Percentiles rank a stretch among this genome's conserved stretches.
Conservation (phyloP, 2,888 invertebrate species). For the Nymphalis urticae region DNA sequence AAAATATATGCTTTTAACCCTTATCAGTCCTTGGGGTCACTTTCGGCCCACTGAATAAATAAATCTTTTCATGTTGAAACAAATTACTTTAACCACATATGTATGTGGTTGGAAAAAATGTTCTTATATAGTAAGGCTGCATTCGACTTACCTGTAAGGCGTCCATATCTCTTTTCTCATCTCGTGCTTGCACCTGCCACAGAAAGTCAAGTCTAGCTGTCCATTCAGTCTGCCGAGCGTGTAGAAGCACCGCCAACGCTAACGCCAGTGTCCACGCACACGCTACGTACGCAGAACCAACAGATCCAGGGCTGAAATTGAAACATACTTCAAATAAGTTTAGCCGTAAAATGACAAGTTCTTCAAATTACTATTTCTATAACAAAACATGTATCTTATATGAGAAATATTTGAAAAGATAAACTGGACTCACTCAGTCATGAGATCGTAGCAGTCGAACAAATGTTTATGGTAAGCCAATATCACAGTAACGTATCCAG, state of each 20-base stretch:
- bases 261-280: constrained; percentile 91
- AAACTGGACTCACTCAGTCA: constrained; percentile 83
- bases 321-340: neutral
- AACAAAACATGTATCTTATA: too few relatives aligned
- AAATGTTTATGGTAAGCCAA: constrained; percentile 89
- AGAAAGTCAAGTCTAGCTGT: constrained; percentile 91
- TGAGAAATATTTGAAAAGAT: too few relatives aligned
- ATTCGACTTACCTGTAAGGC: constrained; percentile 83
- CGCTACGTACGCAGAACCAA: constrained; percentile 89
- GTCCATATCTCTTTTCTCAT: constrained; percentile 96
- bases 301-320: constrained; percentile 57
- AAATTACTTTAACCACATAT: too few relatives aligned
- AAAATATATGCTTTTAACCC: too few relatives aligned
- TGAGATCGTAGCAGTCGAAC: constrained; percentile 90
- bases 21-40: too few relatives aligned
- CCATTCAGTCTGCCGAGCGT: constrained; percentile 94
- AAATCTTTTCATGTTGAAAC: too few relatives aligned
- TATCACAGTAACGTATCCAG: constrained; percentile 90
- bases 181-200: constrained; percentile 92
- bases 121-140: neutral
- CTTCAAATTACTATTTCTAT: too few relatives aligned
- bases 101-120: too few relatives aligned
- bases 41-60: too few relatives aligned
- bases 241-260: constrained; percentile 90
- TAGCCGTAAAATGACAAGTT: too few relatives aligned